Evolutionary conservation across 2,888 invertebrate genomes (phyloP), one percentile per base, ranked within the genome.

Genomic region (Iselma pallidipennis): DNA sequence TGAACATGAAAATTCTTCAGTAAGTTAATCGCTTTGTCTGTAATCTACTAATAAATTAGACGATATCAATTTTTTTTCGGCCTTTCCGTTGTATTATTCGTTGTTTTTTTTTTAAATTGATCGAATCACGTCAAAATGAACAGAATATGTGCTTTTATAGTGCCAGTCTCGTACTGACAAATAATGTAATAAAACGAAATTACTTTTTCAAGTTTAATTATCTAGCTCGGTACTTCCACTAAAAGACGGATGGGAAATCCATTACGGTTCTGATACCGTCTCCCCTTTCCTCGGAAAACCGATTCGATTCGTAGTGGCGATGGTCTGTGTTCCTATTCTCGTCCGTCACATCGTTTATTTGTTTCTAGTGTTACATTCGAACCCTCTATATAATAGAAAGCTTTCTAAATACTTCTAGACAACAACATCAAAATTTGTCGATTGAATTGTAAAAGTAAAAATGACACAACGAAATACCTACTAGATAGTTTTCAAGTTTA

Each of bases 171-270:
- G 48, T 53, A 65, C 63, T 66, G 66, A 66, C 65, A 65, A 65
- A 66, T 67, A 66, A 69, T 62, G 65, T 66, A 65, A 67, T 67
- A 63, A 66, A 69, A 67, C 65, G 60, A 65, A 66, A 67, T 69
- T 69, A 67, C 69, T 67, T 65, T 68, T 67, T 69, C 66, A 66
- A 69, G 66, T 69, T 69, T 68, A 69, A 69, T 69, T 69, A 69
- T 68, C 66, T 59, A 62, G 60, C 63, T 59, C 55, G 61, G 64
- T 69, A 57, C 61, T 62, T 60, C 55, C 50, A 60, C 63, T 56
- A 58, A 66, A 64, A 69, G 67, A 67, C 64, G 60, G 63, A 67
- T 69, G 67, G 63, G 59, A 69, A 69, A 67, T 67, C 68, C 68
- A 69, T 69, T 69, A 69, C 62, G 59, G 42, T 45, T 42, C 53